Percentiles rank a stretch among this genome's conserved stretches.
Evolutionary conservation across 2,888 invertebrate genomes (phyloP).

Genomic region (Yponomeuta sedellus): DNA sequence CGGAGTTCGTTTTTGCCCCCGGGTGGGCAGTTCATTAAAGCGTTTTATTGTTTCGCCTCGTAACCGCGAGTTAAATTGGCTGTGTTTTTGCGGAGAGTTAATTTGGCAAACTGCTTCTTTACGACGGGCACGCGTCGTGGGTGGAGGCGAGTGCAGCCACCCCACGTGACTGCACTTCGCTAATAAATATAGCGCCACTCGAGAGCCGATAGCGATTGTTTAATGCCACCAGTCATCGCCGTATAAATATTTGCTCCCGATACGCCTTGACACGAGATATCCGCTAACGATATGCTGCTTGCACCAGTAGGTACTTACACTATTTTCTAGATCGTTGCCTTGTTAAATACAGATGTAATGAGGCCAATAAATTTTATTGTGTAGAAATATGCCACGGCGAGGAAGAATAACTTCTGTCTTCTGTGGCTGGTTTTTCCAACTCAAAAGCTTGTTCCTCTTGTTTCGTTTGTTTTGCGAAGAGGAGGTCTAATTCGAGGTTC

Average conservation of each 20-base stretch:
- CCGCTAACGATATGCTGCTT: slow-evolving; percentile 22
- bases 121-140: slow-evolving; percentile 24
- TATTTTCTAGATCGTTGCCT: not conserved
- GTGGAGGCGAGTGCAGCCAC: slow-evolving; percentile 34
- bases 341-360: not conserved
- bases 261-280: slow-evolving; percentile 34
- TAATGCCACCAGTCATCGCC: slow-evolving; percentile 34
- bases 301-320: not conserved
- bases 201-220: slow-evolving; percentile 42
- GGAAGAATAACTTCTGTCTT: no score
- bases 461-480: not conserved
- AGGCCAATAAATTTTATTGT: not conserved
- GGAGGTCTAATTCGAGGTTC: not conserved
- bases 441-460: no score
- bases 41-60: slow-evolving; percentile 34
- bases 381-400: no score
- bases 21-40: slow-evolving; percentile 31
- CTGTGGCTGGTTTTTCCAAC: not conserved
- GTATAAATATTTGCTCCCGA: slow-evolving; percentile 35
- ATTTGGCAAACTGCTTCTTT: slow-evolving; percentile 22
- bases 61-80: not conserved
- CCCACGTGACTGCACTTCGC: slow-evolving; percentile 40
- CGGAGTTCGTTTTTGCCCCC: slow-evolving; percentile 24
- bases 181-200: slow-evolving; percentile 39
- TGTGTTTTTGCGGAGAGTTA: slow-evolving; percentile 17